Percentiles rank a stretch among this genome's conserved stretches.
Evolutionary conservation across 2,113 vertebrate genomes (phyloP).

Genomic region (Saccopteryx leptura): DNA sequence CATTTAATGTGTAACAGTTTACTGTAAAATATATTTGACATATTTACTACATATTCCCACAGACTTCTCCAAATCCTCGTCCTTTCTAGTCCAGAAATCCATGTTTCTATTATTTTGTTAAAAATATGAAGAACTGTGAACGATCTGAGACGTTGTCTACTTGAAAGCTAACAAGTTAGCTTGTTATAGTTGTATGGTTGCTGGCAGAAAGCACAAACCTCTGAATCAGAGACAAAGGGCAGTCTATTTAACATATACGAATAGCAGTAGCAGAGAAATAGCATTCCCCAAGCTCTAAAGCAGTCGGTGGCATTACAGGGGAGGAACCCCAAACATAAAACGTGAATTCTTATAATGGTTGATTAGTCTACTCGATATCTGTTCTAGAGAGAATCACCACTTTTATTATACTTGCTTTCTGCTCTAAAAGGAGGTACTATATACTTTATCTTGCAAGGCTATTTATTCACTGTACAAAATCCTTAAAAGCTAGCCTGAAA

Average conservation of each 20-base stretch:
- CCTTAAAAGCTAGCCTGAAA: neutral
- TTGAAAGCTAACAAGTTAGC: neutral
- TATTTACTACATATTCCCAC: neutral
- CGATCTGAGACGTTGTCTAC: neutral
- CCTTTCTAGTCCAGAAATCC: neutral
- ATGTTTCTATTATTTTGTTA: conserved; percentile 4
- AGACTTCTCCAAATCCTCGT: neutral
- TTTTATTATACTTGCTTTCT: neutral
- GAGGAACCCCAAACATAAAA: neutral
- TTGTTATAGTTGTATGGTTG: neutral
- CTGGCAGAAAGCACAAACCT: neutral
- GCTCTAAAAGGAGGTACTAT: neutral
- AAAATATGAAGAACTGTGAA: neutral
- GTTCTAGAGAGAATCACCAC: neutral
- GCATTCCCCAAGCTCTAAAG: neutral
- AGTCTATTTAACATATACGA: neutral
- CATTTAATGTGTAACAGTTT: neutral
- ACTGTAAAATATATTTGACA: neutral
- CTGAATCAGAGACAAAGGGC: neutral
- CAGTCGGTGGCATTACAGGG: neutral
- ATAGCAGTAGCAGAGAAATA: neutral
- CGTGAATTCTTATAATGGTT: neutral
- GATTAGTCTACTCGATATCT: neutral
- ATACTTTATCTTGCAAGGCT: neutral
- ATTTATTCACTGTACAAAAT: neutral